Evolutionary conservation across 2,888 invertebrate genomes (phyloP).

Genomic region (Brassicogethes aeneus): DNA sequence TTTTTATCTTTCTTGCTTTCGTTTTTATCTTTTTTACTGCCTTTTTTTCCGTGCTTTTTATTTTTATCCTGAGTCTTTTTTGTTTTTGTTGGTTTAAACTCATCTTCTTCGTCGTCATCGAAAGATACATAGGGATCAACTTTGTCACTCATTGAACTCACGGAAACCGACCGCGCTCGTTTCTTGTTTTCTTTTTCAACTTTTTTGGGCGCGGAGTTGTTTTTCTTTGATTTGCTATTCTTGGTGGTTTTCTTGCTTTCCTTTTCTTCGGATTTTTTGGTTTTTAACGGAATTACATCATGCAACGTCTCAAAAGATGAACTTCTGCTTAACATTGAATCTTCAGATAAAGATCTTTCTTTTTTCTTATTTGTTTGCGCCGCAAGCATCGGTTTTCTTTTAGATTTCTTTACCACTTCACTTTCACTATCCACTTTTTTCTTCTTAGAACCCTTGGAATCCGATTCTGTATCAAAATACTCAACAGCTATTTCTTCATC

Average conservation of each 20-base stretch:
- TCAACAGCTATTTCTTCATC: constrained; percentile 69
- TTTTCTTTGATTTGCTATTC: neutral
- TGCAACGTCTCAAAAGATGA: neutral
- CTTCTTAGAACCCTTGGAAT: constrained; percentile 41
- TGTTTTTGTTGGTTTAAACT: constrained; percentile 11
- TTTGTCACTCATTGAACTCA: constrained; percentile 3
- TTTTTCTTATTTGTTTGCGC: constrained; percentile 33
- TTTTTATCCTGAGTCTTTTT: constrained; percentile 10
- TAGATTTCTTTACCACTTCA: constrained; percentile 15
- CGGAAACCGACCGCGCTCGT: constrained; percentile 5
- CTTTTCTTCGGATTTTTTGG: neutral
- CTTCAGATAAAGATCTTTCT: constrained; percentile 30
- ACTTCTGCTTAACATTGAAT: constrained; percentile 15
- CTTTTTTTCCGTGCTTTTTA: constrained; percentile 7
- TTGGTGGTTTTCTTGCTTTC: neutral
- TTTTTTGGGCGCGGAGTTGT: constrained; percentile 1
- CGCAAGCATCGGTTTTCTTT: constrained; percentile 31
- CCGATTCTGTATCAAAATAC: constrained; percentile 45
- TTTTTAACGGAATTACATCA: neutral
- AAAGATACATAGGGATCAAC: constrained; percentile 17
- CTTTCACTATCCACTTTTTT: constrained; percentile 6
- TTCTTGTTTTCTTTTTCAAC: constrained; percentile 5
- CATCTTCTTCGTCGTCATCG: constrained; percentile 10
- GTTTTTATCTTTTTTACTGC: constrained; percentile 12
- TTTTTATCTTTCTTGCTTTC: too few relatives aligned